Percentiles rank a stretch among this genome's conserved stretches.
phyloP scores from a whole-genome alignment of 2,113 vertebrate species.

The Seriola quinqueradiata region DNA sequence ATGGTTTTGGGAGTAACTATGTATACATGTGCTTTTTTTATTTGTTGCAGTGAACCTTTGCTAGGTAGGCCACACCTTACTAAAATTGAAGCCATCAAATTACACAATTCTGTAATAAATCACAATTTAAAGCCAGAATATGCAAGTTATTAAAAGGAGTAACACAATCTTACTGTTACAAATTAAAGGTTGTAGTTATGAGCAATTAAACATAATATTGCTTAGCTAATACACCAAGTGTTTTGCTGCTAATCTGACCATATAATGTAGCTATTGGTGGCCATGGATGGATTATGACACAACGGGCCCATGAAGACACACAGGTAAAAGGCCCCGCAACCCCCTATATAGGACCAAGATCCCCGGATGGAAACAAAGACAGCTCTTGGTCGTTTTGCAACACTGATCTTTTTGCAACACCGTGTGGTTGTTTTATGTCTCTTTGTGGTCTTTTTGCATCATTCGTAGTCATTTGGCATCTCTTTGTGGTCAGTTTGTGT shows the following conservation, averaged over 20 bases:
- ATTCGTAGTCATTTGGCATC: background rate
- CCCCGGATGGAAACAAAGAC: background rate
- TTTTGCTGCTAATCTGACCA: too few species aligned
- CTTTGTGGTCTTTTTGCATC: background rate
- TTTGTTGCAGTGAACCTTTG: too few species aligned
- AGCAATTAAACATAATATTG: background rate
- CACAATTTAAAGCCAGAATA: background rate
- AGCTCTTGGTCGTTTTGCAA: too few species aligned
- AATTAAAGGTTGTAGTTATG: too few species aligned
- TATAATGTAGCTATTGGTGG: background rate
- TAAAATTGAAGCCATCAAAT: background rate
- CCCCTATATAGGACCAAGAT: background rate
- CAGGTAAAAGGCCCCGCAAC: background rate
- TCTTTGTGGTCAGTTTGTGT: background rate
- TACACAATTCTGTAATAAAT: background rate
- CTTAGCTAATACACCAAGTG: too few species aligned
- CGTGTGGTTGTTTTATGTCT: too few species aligned
- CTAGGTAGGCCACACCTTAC: too few species aligned
- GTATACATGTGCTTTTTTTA: too few species aligned
- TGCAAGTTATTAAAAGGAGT: background rate
- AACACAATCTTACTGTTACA: background rate
- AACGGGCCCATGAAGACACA: background rate
- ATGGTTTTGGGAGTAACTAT: background rate
- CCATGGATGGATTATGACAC: background rate
- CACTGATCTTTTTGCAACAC: background rate